These are phyloP conservation scores for Sphaeridia pumilis DNA, from an alignment of 2,888 invertebrate genomes.

Conservation along the genomic window DNA sequence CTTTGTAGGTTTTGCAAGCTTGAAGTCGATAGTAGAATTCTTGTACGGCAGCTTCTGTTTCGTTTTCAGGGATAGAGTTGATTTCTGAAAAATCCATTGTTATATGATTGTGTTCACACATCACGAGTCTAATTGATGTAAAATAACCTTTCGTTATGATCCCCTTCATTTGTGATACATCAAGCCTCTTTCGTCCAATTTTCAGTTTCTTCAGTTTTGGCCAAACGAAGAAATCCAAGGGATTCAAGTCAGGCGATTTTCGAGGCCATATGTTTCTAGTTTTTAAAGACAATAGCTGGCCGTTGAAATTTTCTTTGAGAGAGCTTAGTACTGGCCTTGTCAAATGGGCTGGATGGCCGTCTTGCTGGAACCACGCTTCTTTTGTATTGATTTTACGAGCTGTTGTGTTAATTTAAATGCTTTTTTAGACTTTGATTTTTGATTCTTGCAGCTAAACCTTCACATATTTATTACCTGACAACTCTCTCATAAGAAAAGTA, in stretches of 20 bases:
- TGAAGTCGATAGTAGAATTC: conserved; percentile 22
- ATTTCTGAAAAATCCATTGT: too few species aligned
- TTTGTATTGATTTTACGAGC: not conserved
- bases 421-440: too few species aligned
- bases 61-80: too few species aligned
- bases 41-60: conserved; percentile 17
- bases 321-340: conserved; percentile 19
- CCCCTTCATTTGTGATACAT: too few species aligned
- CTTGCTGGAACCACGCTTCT: conserved; percentile 21
- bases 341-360: conserved; percentile 29
- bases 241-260: conserved; percentile 34
- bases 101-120: too few species aligned
- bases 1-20: too few species aligned
- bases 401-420: not conserved
- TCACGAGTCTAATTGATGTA: too few species aligned
- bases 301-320: conserved; percentile 23
- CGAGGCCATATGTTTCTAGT: conserved; percentile 28
- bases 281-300: conserved; percentile 24
- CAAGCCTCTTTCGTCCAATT: too few species aligned
- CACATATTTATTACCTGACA: too few species aligned
- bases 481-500: conserved; percentile 23
- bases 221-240: conserved; percentile 36
- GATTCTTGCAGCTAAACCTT: too few species aligned
- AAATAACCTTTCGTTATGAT: too few species aligned
- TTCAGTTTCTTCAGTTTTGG: conserved; percentile 22